phyloP scores from a whole-genome alignment of 2,888 invertebrate genomes.

The Dryobotodes eremita region DNA sequence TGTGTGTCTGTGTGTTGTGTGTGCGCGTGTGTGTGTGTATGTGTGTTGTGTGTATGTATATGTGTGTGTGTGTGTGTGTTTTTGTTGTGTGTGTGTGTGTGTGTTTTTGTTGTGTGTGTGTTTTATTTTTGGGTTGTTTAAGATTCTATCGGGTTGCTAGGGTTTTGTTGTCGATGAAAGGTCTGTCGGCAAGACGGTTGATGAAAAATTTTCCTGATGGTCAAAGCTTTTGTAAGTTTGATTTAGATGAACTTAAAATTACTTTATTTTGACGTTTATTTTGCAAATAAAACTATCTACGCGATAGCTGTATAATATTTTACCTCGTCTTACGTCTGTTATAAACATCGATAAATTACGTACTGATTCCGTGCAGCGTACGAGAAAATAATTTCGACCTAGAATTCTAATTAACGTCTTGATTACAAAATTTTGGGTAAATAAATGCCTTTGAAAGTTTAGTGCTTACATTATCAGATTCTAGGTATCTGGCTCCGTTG shows the following conservation, averaged over 20 bases:
- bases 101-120: no score
- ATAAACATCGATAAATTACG: background rate
- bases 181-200: background rate
- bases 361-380: background rate
- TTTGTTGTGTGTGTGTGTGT: no score
- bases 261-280: background rate
- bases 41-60: no score
- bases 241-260: background rate
- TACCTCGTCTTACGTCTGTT: background rate
- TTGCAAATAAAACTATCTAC: background rate
- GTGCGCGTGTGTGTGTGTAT: no score
- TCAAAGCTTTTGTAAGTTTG: background rate
- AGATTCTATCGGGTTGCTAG: background rate
- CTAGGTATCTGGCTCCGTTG: conserved; percentile 22
- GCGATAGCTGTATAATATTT: background rate
- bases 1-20: no score
- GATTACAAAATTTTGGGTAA: conserved; percentile 16
- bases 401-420: conserved; percentile 7
- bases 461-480: conserved; percentile 10
- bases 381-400: background rate
- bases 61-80: no score
- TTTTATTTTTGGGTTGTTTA: no score
- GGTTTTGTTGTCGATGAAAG: background rate
- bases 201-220: no score
- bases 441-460: conserved; percentile 28